These are phyloP conservation scores for Tigriopus californicus DNA, from an alignment of 2,888 invertebrate genomes.

Conservation along the genomic window DNA sequence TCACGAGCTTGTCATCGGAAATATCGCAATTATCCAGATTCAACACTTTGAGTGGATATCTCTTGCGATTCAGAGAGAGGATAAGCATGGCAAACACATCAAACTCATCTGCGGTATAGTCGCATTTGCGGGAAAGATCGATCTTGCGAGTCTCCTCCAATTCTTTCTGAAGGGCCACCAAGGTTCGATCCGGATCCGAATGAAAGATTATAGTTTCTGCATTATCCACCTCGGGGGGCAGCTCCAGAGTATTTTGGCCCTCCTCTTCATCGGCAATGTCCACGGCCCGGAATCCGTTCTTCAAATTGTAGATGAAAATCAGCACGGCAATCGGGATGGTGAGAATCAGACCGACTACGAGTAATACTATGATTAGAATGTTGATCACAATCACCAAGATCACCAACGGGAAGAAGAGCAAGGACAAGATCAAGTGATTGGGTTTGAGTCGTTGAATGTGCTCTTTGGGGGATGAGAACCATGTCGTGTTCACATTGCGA, in stretches of 20 bases:
- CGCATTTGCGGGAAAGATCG: background rate
- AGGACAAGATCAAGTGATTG: background rate
- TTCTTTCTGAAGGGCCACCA: background rate
- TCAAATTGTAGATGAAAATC: background rate
- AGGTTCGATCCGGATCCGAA: background rate
- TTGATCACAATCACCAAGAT: background rate
- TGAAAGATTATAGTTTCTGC: background rate
- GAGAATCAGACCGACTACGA: background rate
- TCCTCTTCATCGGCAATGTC: background rate
- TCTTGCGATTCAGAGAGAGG: background rate
- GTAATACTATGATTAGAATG: background rate
- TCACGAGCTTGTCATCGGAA: background rate
- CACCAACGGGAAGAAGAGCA: background rate
- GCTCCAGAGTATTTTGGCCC: background rate
- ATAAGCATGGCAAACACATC: background rate
- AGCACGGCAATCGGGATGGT: background rate
- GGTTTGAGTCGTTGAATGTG: background rate
- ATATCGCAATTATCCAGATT: background rate
- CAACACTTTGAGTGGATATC: background rate
- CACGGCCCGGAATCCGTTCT: background rate
- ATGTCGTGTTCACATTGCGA: background rate
- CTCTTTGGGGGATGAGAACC: background rate
- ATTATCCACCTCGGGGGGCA: background rate
- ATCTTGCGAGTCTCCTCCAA: background rate
- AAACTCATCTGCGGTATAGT: background rate